Evolutionary conservation across 2,888 invertebrate species (phyloP), one percentile per base, ranked within the genome.

Genomic region (Harpalus rubripes): DNA sequence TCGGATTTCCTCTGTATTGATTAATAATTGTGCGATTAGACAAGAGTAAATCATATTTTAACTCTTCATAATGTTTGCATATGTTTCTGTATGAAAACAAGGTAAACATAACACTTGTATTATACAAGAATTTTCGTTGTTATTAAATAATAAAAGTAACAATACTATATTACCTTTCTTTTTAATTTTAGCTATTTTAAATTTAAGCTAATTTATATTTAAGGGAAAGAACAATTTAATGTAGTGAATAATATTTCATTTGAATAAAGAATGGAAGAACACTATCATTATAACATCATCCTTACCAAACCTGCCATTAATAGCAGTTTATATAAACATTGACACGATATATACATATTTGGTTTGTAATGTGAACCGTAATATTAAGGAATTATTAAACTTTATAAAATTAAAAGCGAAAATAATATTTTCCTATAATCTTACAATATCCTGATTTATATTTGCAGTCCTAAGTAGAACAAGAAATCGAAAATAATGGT

Each of bases 81-180:
- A 74, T 74, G 72, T 52, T 74, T 74, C 72, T 74, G 18, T 44
- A 44, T 74, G 18, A 41, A 39, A 74, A 41, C 41, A 8, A 72
- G 41, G 68, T 68, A 39, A 68, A 41, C 16, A 41, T 72, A 10
- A 41, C 15, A 18, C 12, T 74, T 74, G 72, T 41, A 44, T 44
- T 44, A 41, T 44, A 44, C 41, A 41, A 74, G 44, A 74, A 68
- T 18, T 44, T 74, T 44, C 16, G 18, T 74, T 44, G 44, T 74
- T 68, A 68, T 68, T 6, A 41, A 65, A n/a, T 68, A 41, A 68
- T 68, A 41, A 68, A 68, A 68, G 68, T 68, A 39, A 68, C 68
- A 68, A n/a, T 39, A 6, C 16, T 7, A 68, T 32, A 22, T 15
- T 68, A 32, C n/a, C 12, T 68, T 39, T 39, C 68, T 68, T 68